Evolutionary conservation across 2,797 vertebrate genomes (phyloP).

Genomic region (Decapterus maruadsi): DNA sequence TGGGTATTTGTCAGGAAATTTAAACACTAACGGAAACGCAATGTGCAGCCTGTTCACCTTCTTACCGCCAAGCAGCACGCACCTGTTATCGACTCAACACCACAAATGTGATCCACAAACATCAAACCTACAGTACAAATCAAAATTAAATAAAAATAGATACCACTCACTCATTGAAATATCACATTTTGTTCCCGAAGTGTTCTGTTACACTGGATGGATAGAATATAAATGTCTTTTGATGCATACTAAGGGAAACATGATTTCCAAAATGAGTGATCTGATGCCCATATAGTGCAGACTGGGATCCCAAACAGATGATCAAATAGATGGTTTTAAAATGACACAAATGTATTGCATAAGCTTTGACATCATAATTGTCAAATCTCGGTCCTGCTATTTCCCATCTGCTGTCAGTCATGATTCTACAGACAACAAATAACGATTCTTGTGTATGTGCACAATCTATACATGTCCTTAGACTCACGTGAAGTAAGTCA

Average conservation of each 20-base stretch:
- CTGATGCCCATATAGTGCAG: too few species aligned
- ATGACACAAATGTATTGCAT: too few species aligned
- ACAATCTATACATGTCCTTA: conserved; percentile 23
- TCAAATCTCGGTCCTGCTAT: conserved; percentile 9
- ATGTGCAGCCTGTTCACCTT: background rate
- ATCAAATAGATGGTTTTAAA: too few species aligned
- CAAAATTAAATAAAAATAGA: background rate
- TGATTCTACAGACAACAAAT: background rate
- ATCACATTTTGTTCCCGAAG: background rate
- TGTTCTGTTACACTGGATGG: background rate
- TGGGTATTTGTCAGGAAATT: background rate
- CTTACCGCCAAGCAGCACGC: background rate
- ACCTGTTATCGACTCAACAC: background rate
- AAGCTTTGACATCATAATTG: conserved; percentile 15
- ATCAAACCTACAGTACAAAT: background rate
- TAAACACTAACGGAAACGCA: too few species aligned
- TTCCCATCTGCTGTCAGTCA: conserved; percentile 18
- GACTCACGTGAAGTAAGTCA: conserved; percentile 25
- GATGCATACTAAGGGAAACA: too few species aligned
- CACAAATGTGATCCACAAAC: conserved; percentile 11
- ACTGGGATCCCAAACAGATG: too few species aligned
- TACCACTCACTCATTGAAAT: background rate
- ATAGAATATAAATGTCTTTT: background rate
- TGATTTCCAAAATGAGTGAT: too few species aligned
- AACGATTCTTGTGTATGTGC: background rate